Evolutionary conservation across 2,888 invertebrate genomes (phyloP).

Genomic region (Callyntrura sp.): DNA sequence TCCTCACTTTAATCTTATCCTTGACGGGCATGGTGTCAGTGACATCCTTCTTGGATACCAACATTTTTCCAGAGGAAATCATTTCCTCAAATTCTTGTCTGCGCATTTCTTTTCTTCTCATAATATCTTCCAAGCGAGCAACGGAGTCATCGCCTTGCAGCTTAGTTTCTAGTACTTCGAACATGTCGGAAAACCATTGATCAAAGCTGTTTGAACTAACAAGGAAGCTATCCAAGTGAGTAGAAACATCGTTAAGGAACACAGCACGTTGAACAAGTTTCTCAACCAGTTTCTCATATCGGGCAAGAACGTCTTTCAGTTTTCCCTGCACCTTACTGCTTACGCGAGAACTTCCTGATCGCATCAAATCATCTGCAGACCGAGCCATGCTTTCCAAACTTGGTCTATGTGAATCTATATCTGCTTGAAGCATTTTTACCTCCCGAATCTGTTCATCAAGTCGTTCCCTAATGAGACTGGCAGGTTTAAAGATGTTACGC

Average conservation of each 20-base stretch:
- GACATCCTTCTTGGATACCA: slow-evolving; percentile 94
- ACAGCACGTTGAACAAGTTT: slow-evolving; percentile 92
- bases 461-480: slow-evolving; percentile 93
- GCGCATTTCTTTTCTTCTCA: slow-evolving; percentile 87
- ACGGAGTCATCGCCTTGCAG: slow-evolving; percentile 89
- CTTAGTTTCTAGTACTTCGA: slow-evolving; percentile 91
- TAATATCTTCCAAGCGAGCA: slow-evolving; percentile 89
- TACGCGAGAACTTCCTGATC: slow-evolving; percentile 92
- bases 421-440: slow-evolving; percentile 92
- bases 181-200: slow-evolving; percentile 89
- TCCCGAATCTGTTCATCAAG: slow-evolving; percentile 96
- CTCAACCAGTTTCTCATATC: slow-evolving; percentile 95
- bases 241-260: slow-evolving; percentile 92
- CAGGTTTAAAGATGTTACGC: slow-evolving; percentile 91
- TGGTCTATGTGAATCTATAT: slow-evolving; percentile 94
- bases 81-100: slow-evolving; percentile 91
- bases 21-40: slow-evolving; percentile 94
- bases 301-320: slow-evolving; percentile 92
- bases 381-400: slow-evolving; percentile 93
- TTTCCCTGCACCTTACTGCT: slow-evolving; percentile 96
- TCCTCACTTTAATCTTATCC: slow-evolving; percentile 91
- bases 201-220: slow-evolving; percentile 90
- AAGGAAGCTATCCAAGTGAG: slow-evolving; percentile 89
- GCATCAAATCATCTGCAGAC: slow-evolving; percentile 92
- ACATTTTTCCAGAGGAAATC: slow-evolving; percentile 92